Evolutionary conservation across 2,113 vertebrate species (phyloP).

Genomic region (Riparia riparia): DNA sequence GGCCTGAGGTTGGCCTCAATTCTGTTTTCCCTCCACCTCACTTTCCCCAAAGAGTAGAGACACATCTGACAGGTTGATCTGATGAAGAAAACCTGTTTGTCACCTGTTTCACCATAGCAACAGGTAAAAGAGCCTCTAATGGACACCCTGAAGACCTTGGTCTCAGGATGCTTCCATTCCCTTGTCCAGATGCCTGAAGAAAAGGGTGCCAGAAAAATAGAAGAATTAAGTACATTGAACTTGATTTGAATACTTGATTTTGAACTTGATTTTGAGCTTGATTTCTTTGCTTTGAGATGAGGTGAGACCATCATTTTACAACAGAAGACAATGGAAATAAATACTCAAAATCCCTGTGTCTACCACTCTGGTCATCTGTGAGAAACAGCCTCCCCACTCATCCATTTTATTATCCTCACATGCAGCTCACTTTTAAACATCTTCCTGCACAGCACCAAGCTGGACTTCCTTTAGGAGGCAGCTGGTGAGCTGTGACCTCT

Average conservation of each 20-base stretch:
- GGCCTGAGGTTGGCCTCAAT: background rate
- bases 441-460: background rate
- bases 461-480: background rate
- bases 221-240: background rate
- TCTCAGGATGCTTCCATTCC: background rate
- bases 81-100: background rate
- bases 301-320: background rate
- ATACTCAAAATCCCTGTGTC: background rate
- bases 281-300: background rate
- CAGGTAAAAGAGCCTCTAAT: background rate
- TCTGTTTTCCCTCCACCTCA: background rate
- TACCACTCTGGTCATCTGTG: background rate
- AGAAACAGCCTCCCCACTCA: background rate
- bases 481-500: background rate
- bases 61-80: background rate
- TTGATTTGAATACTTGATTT: background rate
- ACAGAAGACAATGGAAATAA: background rate
- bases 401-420: background rate
- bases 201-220: background rate
- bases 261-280: background rate
- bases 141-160: background rate
- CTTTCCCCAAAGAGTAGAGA: background rate
- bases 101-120: background rate
- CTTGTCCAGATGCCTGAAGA: background rate
- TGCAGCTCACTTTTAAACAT: background rate